phyloP scores from a whole-genome alignment of 2,113 vertebrate genomes.

The Onychostruthus taczanowskii region DNA sequence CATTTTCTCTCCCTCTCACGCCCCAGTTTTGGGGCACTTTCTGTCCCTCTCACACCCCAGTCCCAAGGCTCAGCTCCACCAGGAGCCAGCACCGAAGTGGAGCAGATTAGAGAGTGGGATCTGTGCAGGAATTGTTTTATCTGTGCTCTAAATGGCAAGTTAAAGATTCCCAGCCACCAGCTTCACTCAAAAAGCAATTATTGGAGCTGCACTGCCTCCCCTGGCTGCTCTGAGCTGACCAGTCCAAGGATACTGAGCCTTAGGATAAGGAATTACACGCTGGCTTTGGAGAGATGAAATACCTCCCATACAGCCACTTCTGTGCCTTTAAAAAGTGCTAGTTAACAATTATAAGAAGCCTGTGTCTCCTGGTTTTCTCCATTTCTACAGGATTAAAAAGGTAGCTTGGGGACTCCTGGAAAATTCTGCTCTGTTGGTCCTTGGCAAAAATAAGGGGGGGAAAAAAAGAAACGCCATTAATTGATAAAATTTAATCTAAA shows the following conservation, averaged over 20 bases:
- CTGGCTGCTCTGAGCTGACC: background rate
- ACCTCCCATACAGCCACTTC: background rate
- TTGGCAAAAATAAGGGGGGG: background rate
- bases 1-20: background rate
- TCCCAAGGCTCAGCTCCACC: background rate
- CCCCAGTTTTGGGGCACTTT: too few relatives aligned
- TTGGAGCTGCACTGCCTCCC: background rate
- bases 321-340: background rate
- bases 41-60: background rate
- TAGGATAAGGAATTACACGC: background rate
- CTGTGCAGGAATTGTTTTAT: background rate
- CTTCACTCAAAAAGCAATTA: background rate
- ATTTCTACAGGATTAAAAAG: background rate
- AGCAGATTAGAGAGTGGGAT: background rate
- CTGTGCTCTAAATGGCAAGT: background rate
- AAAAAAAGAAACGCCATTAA: background rate
- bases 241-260: background rate
- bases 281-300: background rate
- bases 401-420: background rate
- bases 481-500: slow-evolving; percentile 42
- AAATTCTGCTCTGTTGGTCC: background rate
- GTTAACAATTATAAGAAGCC: background rate
- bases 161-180: background rate
- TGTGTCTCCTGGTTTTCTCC: background rate
- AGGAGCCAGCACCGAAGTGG: background rate